Conservation (phyloP, 2,888 invertebrate species). For the Eilema griseolum region DNA sequence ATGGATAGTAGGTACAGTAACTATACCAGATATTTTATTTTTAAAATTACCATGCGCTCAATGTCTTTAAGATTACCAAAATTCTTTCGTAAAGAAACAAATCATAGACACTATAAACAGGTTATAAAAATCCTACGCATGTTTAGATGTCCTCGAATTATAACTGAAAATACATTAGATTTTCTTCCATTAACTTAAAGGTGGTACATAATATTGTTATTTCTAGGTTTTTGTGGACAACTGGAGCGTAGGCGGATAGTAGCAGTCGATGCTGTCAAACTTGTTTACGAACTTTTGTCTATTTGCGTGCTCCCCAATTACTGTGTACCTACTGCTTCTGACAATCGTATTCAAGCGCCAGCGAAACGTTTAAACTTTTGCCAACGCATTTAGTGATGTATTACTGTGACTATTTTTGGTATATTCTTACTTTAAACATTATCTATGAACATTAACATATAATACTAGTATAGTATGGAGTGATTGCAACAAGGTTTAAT, state of each 20-base stretch:
- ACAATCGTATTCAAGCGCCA: conserved; percentile 67
- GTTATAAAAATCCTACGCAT: conserved; percentile 21
- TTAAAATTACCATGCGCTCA: background rate
- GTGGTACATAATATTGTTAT: conserved; percentile 57
- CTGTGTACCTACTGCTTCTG: conserved; percentile 57
- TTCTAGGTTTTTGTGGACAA: conserved; percentile 62
- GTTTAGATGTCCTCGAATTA: conserved; percentile 26
- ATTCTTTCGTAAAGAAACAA: conserved; percentile 18
- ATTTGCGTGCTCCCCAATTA: conserved; percentile 70
- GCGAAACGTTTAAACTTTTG: conserved; percentile 56
- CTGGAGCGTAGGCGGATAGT: conserved; percentile 64
- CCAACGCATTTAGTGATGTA: conserved; percentile 50
- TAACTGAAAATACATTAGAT: conserved; percentile 26
- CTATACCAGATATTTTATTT: background rate
- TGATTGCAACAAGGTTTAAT: background rate
- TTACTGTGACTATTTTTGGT: conserved; percentile 40
- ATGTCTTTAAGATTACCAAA: conserved; percentile 11
- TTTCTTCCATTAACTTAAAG: conserved; percentile 35
- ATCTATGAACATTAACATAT: too few relatives aligned
- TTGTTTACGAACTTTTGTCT: conserved; percentile 78
- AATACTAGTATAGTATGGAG: background rate
- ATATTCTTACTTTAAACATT: conserved; percentile 28
- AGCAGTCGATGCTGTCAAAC: conserved; percentile 73
- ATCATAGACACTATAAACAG: conserved; percentile 18
- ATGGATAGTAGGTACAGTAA: background rate